Conservation (phyloP, 2,113 vertebrate genomes). For the Paracanthobrama guichenoti region DNA sequence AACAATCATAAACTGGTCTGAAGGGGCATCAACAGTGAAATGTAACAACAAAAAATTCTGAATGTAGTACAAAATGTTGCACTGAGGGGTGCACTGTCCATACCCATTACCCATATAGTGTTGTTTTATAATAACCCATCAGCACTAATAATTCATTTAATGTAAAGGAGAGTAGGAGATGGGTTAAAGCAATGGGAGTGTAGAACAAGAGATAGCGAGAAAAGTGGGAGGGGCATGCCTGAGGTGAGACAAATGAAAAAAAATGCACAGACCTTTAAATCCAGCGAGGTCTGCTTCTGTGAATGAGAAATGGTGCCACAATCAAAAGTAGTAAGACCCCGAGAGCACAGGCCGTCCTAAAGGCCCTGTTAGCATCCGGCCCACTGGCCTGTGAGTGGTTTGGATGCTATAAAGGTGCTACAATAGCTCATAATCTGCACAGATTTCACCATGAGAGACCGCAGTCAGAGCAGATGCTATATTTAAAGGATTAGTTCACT, state of each 20-base stretch:
- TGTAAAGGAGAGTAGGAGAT: slow-evolving; percentile 11
- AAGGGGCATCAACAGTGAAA: slow-evolving; percentile 1
- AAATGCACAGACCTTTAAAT: slow-evolving; percentile 80
- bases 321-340: slow-evolving; percentile 71
- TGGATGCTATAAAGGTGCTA: not conserved
- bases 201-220: slow-evolving; percentile 56
- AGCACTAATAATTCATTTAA: not conserved
- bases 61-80: not conserved
- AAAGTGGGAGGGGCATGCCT: slow-evolving; percentile 70
- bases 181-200: slow-evolving; percentile 51
- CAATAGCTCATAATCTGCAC: not conserved
- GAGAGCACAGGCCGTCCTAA: slow-evolving; percentile 30
- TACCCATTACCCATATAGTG: not conserved
- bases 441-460: not conserved
- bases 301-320: slow-evolving; percentile 80
- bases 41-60: not conserved
- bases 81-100: not conserved
- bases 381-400: not conserved
- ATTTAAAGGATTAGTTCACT: not conserved
- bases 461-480: not conserved
- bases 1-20: not conserved
- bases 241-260: slow-evolving; percentile 68
- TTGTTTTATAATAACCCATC: not conserved
- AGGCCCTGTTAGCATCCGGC: not conserved
- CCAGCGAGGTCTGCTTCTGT: slow-evolving; percentile 79